phyloP scores from a whole-genome alignment of 37 sponge, comb jelly and placozoan species.

The Diacarnus erythraeanus region DNA sequence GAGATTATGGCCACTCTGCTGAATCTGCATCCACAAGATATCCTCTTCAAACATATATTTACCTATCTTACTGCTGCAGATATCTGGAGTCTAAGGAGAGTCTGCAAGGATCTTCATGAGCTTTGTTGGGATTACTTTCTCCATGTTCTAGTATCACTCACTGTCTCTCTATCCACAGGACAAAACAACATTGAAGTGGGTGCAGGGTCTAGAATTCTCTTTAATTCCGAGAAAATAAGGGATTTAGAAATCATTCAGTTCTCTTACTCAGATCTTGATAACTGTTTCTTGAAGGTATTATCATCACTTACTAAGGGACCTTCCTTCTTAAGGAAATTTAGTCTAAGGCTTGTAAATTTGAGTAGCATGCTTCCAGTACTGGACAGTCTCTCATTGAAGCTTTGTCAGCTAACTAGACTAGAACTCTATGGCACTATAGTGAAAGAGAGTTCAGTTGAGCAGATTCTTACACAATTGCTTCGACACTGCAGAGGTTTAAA shows the following conservation, averaged over 20 bases:
- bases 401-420: not conserved
- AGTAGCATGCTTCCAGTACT: not conserved
- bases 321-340: not conserved
- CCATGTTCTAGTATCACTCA: not conserved
- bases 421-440: not conserved
- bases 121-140: conserved; percentile 11
- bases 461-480: not conserved
- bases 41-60: conserved; percentile 34
- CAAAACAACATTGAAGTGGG: not conserved
- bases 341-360: not conserved
- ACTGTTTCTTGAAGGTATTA: not conserved
- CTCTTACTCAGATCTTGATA: not conserved
- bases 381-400: not conserved
- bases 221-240: not conserved
- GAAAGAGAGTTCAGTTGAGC: not conserved
- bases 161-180: not conserved
- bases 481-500: not conserved
- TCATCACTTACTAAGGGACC: not conserved
- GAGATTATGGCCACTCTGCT: conserved; percentile 9
- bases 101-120: conserved; percentile 5
- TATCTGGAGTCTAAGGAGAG: conserved; percentile 28
- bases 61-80: conserved; percentile 7
- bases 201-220: conserved; percentile 7
- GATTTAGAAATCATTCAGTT: not conserved
- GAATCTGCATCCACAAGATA: conserved; percentile 28